These are phyloP conservation scores for Steromphala cineraria DNA, from an alignment of 2,888 invertebrate species.

Conservation along the genomic window DNA sequence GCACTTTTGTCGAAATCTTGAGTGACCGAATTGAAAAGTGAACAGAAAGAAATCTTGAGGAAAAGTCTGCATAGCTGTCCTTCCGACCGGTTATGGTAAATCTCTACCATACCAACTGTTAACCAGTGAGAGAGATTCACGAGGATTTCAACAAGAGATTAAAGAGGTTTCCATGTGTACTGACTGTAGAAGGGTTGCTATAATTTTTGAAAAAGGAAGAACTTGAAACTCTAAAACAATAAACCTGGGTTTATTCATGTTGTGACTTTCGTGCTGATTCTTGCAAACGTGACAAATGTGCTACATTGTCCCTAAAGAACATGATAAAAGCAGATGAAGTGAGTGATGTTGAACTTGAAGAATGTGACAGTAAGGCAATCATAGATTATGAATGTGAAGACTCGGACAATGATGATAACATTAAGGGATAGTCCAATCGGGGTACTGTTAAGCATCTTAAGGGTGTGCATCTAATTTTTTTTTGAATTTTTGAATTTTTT, in stretches of 20 bases:
- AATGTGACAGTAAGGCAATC: not conserved
- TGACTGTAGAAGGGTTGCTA: no score
- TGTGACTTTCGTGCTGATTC: constrained; percentile 21
- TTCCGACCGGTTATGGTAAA: no score
- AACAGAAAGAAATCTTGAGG: no score
- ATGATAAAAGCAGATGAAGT: not conserved
- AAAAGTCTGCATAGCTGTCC: no score
- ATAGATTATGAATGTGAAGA: not conserved
- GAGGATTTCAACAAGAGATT: no score
- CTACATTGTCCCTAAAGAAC: not conserved
- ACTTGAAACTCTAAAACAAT: not conserved
- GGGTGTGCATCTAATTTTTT: no score
- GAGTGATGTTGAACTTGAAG: not conserved
- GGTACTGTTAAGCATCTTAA: no score
- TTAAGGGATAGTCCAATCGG: not conserved
- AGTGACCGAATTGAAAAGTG: no score
- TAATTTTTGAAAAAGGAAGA: not conserved
- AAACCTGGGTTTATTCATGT: not conserved
- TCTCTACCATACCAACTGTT: no score
- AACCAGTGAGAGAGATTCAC: no score
- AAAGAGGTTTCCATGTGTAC: not conserved
- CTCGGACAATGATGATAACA: not conserved
- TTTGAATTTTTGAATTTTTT: no score
- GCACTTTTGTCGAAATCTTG: no score
- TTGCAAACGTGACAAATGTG: constrained; percentile 22